Evolutionary conservation across 2,888 invertebrate species (phyloP), one percentile per base, ranked within the genome.

Genomic region (Synergus laeviventris): DNA sequence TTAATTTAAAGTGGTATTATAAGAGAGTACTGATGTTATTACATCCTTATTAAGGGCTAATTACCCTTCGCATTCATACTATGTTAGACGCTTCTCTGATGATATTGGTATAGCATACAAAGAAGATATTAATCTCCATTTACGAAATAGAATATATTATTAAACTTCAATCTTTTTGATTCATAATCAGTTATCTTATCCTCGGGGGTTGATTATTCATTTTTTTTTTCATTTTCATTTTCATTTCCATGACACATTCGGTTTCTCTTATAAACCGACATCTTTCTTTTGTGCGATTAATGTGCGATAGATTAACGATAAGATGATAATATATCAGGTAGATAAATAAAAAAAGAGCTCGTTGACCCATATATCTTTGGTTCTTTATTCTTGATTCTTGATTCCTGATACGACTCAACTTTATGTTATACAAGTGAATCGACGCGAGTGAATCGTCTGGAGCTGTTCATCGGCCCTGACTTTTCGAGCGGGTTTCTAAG

Each of bases 381-480:
- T 49, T 49, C n/a, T 49, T 49, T 8, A 49, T 7, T 49, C 49
- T 49, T 49, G 49, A 16, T 8, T 49, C n/a, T 49, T 49, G 16
- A 18, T 18, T 39, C 38, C 38, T 62, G 39, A 64, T 45, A 42
- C 24, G 31, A 18, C 16, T 56, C 12, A 56, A 56, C 11, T 56
- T 56, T 5, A 31, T 31, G 31, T 31, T 31, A n/a, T 64, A 66
- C 45, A 66, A 45, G 42, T 66, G 45, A 45, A 66, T 42, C 14
- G 16, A 66, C 45, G 42, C 66, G 39, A 42, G 66, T 66, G 45
- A 24, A 45, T 16, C 16, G 18, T n/a, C 24, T 7, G 9, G 66
- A 66, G 45, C 16, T 66, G 16, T 66, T 45, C 8, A 11, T 8
- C 45, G 66, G 66, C 66, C 66, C 66, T 66, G 66, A 66, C 66